These are phyloP conservation scores for Triplophysa tibetana DNA, from an alignment of 2,113 vertebrate genomes.

Conservation along the genomic window DNA sequence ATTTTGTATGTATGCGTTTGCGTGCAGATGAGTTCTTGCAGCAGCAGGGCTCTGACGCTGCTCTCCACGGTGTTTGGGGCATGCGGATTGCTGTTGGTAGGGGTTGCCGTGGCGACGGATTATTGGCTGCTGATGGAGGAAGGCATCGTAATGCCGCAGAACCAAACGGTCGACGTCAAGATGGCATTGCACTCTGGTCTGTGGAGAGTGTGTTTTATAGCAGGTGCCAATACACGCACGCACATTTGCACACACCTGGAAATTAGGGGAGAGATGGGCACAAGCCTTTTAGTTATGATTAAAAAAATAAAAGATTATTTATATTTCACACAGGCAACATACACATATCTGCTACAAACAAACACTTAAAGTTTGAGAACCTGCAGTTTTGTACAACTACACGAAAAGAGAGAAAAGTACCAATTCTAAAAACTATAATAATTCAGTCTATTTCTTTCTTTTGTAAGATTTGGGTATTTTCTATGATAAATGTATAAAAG, in stretches of 20 bases:
- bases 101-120: constrained; percentile 91
- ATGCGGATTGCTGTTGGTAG: constrained; percentile 87
- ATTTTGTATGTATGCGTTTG: constrained; percentile 46
- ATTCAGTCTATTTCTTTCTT: too few species aligned
- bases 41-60: constrained; percentile 89
- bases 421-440: too few species aligned
- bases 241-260: background rate
- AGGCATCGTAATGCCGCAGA: constrained; percentile 87
- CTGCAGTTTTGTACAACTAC: too few species aligned
- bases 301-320: too few species aligned
- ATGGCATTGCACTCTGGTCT: constrained; percentile 92
- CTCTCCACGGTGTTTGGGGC: constrained; percentile 91
- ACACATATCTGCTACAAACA: too few species aligned
- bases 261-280: too few species aligned
- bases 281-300: too few species aligned
- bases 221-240: constrained; percentile 70
- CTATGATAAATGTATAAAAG: too few species aligned
- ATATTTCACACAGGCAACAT: too few species aligned
- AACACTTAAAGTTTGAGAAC: too few species aligned
- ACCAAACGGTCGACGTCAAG: constrained; percentile 91
- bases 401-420: too few species aligned
- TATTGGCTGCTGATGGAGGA: constrained; percentile 95
- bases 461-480: too few species aligned
- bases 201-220: constrained; percentile 92
- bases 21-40: constrained; percentile 86